Evolutionary conservation across 1,140 invertebrate genomes (phyloP).

Genomic region (Drosophila sulfurigaster): DNA sequence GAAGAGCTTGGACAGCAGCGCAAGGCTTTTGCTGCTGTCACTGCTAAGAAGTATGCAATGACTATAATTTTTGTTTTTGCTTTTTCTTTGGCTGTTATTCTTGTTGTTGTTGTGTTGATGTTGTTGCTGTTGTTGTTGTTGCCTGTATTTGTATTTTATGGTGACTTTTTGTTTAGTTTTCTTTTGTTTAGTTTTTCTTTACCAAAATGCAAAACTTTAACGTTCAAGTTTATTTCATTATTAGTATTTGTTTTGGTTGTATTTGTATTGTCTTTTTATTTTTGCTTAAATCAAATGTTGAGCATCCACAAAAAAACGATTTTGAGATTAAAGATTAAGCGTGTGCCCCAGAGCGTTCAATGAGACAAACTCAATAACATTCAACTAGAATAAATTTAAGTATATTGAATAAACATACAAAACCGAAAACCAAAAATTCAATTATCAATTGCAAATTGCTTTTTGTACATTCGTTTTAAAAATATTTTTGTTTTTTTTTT

Average conservation of each 20-base stretch:
- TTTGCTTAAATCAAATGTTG: conserved; percentile 52
- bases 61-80: conserved; percentile 23
- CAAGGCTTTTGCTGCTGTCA: conserved; percentile 14
- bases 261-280: conserved; percentile 30
- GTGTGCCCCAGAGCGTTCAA: conserved; percentile 81
- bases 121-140: conserved; percentile 48
- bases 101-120: conserved; percentile 42
- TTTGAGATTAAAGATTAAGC: conserved; percentile 67
- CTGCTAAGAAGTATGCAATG: conserved; percentile 32
- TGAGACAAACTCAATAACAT: conserved; percentile 83
- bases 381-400: conserved; percentile 74
- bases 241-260: conserved; percentile 31
- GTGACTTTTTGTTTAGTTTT: conserved; percentile 47
- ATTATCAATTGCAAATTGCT: conserved; percentile 47
- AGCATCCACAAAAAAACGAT: conserved; percentile 71
- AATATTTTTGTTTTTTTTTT: conserved; percentile 21
- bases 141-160: conserved; percentile 31
- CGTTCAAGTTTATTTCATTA: conserved; percentile 29
- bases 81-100: conserved; percentile 35
- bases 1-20: conserved; percentile 9
- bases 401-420: conserved; percentile 57
- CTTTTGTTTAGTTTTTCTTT: conserved; percentile 35
- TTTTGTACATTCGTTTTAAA: conserved; percentile 10
- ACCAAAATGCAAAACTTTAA: conserved; percentile 66
- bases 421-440: conserved; percentile 54